Conservation (phyloP, 2,113 vertebrate species). For the Pedetes capensis region DNA sequence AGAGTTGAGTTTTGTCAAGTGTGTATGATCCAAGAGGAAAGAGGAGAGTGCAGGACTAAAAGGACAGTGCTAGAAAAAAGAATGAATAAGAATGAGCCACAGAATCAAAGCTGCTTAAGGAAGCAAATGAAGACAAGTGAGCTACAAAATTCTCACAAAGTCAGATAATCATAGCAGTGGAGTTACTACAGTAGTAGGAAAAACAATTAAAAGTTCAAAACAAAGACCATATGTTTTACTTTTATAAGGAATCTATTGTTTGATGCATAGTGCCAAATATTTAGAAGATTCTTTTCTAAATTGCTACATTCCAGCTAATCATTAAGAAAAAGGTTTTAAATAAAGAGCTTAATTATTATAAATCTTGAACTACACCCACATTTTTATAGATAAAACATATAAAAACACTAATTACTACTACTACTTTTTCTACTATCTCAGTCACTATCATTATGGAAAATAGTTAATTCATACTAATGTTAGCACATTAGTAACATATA, state of each 20-base stretch:
- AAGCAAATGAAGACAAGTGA: background rate
- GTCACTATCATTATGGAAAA: background rate
- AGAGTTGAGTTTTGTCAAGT: background rate
- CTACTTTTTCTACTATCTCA: background rate
- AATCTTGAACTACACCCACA: background rate
- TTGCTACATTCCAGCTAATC: background rate
- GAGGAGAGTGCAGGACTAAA: background rate
- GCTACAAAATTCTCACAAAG: background rate
- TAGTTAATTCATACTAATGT: background rate
- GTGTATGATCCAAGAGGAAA: background rate
- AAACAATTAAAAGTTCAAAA: background rate
- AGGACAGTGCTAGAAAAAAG: background rate
- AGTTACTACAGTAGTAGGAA: background rate
- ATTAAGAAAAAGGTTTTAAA: slow-evolving; percentile 25
- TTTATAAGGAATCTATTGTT: background rate
- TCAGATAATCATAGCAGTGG: background rate
- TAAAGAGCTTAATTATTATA: background rate
- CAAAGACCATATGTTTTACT: background rate
- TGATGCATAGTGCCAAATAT: background rate
- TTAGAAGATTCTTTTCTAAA: background rate
- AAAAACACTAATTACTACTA: background rate
- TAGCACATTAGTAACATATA: too few species aligned
- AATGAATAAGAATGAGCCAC: background rate
- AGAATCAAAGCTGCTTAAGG: background rate
- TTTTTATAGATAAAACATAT: background rate